phyloP scores from a whole-genome alignment of 2,113 vertebrate species.

The Syngnathoides biaculeatus region DNA sequence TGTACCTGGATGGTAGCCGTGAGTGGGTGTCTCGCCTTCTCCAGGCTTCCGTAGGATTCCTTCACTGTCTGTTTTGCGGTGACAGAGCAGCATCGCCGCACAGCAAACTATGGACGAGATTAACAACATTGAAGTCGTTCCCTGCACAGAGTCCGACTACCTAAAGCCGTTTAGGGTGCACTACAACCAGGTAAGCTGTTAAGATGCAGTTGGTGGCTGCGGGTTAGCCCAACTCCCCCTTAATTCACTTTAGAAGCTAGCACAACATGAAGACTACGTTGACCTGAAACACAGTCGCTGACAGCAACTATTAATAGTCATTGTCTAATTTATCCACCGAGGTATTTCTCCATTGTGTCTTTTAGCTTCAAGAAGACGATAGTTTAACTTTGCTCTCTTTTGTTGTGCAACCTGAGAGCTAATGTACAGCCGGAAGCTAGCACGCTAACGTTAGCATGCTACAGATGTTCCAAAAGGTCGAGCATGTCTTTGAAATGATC shows the following conservation, averaged over 20 bases:
- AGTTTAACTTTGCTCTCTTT: neutral
- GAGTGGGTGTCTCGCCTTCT: slow-evolving; percentile 46
- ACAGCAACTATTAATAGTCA: neutral
- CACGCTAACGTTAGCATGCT: slow-evolving; percentile 48
- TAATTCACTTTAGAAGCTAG: slow-evolving; percentile 25
- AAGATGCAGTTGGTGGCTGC: slow-evolving; percentile 41
- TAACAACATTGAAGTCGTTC: slow-evolving; percentile 74
- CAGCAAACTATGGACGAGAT: slow-evolving; percentile 76
- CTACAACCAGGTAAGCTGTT: slow-evolving; percentile 80
- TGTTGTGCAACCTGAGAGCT: neutral
- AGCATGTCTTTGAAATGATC: slow-evolving; percentile 48
- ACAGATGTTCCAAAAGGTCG: slow-evolving; percentile 9
- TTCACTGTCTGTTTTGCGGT: slow-evolving; percentile 56
- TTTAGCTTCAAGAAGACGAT: neutral
- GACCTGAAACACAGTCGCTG: slow-evolving; percentile 25
- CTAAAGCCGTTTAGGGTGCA: slow-evolving; percentile 80
- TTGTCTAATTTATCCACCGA: neutral
- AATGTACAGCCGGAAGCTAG: slow-evolving; percentile 27
- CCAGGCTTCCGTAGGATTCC: slow-evolving; percentile 70
- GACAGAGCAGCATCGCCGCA: slow-evolving; percentile 54
- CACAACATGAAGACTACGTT: slow-evolving; percentile 38
- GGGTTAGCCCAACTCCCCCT: slow-evolving; percentile 62
- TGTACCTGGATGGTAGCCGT: neutral
- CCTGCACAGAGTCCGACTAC: slow-evolving; percentile 79
- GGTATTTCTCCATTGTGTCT: neutral